Percentiles rank a stretch among this genome's conserved stretches.
Evolutionary conservation across 2,113 vertebrate species (phyloP).

Genomic region (Elephantulus edwardii): DNA sequence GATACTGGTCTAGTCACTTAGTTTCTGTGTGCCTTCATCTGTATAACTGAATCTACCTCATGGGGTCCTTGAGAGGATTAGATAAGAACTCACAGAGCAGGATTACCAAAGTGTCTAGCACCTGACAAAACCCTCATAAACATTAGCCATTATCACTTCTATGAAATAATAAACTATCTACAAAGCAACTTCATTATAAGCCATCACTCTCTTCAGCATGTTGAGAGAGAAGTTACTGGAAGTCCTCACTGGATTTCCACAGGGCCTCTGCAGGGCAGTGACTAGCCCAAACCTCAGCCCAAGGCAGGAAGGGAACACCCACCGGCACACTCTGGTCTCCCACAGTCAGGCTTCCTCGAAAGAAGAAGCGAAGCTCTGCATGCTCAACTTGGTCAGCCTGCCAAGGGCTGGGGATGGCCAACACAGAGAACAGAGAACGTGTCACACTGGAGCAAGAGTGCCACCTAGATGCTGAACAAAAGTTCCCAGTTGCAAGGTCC

Average conservation of each 20-base stretch:
- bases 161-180: not conserved
- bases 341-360: not conserved
- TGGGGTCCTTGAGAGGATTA: not conserved
- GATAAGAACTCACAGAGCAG: not conserved
- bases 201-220: not conserved
- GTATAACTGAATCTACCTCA: not conserved
- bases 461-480: not conserved
- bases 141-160: not conserved
- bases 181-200: not conserved
- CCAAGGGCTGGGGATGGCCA: not conserved
- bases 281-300: not conserved
- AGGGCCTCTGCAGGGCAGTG: not conserved
- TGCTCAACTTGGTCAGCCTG: not conserved
- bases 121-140: not conserved
- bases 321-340: not conserved
- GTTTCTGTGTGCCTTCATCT: not conserved
- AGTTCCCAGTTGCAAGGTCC: not conserved
- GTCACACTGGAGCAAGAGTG: not conserved
- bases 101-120: not conserved
- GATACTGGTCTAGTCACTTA: not conserved
- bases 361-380: conserved; percentile 3
- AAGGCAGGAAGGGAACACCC: not conserved
- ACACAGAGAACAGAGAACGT: not conserved
- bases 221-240: not conserved
- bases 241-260: not conserved